These are phyloP conservation scores for Myotis planiceps DNA, from an alignment of 2,797 vertebrate genomes.

Conservation along the genomic window DNA sequence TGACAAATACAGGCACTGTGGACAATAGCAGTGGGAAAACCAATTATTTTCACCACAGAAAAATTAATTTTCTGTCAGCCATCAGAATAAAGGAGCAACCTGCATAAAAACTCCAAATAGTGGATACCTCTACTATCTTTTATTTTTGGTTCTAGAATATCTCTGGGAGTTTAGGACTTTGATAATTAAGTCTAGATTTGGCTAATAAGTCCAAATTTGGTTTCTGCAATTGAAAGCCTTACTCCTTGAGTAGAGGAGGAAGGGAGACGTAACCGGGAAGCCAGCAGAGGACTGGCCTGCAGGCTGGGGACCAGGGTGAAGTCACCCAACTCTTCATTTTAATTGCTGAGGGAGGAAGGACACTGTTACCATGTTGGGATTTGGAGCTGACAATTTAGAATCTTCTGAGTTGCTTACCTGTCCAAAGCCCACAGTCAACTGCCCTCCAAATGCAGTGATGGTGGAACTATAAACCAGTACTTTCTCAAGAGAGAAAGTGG, in stretches of 20 bases:
- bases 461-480: neutral
- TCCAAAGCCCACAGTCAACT: neutral
- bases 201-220: neutral
- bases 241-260: neutral
- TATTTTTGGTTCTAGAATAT: neutral
- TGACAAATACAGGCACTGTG: neutral
- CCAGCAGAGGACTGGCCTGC: neutral
- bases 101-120: neutral
- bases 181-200: neutral
- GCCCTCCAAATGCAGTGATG: neutral
- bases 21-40: neutral
- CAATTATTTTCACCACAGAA: neutral
- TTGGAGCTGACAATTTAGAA: neutral
- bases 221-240: neutral
- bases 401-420: neutral
- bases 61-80: neutral
- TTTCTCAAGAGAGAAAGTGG: neutral
- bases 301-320: neutral
- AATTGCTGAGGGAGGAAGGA: neutral
- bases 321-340: neutral
- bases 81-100: neutral
- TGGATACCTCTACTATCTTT: neutral
- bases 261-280: neutral
- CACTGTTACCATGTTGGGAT: neutral
- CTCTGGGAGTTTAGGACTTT: neutral